Percentiles rank a stretch among this genome's conserved stretches.
phyloP scores from a whole-genome alignment of 1,140 invertebrate genomes.

The Drosophila bocki region DNA sequence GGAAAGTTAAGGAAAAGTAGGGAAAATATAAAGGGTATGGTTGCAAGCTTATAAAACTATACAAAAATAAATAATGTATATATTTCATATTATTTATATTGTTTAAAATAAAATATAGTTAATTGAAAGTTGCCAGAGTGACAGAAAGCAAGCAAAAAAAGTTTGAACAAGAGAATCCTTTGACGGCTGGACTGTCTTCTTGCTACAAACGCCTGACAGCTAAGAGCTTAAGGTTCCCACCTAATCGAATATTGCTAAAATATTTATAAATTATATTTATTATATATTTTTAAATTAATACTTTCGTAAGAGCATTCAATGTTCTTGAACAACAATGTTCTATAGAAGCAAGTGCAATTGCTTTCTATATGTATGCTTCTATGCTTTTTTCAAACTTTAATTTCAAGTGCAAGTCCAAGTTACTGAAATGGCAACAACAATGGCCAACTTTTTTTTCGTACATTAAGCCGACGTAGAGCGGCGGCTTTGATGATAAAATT shows the following conservation, averaged over 20 bases:
- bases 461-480: slow-evolving; percentile 48
- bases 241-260: neutral
- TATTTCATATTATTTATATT: neutral
- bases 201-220: neutral
- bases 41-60: neutral
- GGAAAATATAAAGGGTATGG: slow-evolving; percentile 1
- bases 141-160: neutral
- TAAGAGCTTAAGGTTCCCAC: neutral
- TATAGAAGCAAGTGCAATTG: slow-evolving; percentile 10
- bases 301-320: neutral
- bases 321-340: neutral
- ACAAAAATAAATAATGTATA: neutral
- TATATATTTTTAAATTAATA: neutral
- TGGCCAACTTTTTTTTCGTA: slow-evolving; percentile 57
- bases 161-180: neutral
- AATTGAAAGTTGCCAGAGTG: too few species aligned
- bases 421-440: slow-evolving; percentile 50
- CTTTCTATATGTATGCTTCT: neutral
- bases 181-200: neutral
- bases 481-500: slow-evolving; percentile 47
- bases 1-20: slow-evolving; percentile 38
- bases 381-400: slow-evolving; percentile 31
- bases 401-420: slow-evolving; percentile 52
- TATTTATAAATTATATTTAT: neutral
- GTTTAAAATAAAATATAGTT: too few species aligned